Evolutionary conservation across 64 coral and sea anemone species (phyloP), one percentile per base, ranked within the genome.

Genomic region (Dendronephthya gigantea): DNA sequence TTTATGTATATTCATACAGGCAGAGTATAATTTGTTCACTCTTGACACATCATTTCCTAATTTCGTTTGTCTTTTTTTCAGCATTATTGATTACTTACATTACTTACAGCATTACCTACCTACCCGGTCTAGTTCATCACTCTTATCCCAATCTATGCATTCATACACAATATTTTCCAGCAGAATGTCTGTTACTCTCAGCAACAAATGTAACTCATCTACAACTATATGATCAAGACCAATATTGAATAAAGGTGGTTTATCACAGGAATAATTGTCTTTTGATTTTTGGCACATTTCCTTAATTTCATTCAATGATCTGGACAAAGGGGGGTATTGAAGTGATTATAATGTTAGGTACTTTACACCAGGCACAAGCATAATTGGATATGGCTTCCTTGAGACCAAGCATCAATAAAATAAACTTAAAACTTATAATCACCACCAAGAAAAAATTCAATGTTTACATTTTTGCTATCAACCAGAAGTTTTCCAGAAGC

Each of bases 161-260:
- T 86, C 65, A 29, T 47, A 31, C 36, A 87, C 85, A 8, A 87
- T 33, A 49, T 87, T 87, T 72, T 87, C 66, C 16, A 31, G 50
- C 36, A 86, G 22, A 31, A 76, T 75, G 25, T 76, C 85, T 75
- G 39, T 76, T 4, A 87, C 66, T 22, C 62, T 12, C 7, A 87
- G 40, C 35, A 85, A 25, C 52, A 87, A 87, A 59, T 74, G 85
- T n/a, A 87, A 38, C 39, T 87, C 85, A 87, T 87, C 66, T 15
- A 75, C 17, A 37, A 87, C 66, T 39, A 76, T 17, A 76, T 75
- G 40, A 35, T 76, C 85, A 0, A 87, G 85, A 27, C 5, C 27
- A 16, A 87, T 74, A 25, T 87, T 30, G 9, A 87, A 75, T 28
- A 87, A 75, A 29, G 59, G 65, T 87, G 65, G 34, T 25, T 87